phyloP scores from a whole-genome alignment of 2,888 invertebrate species.

The Drosophila nigritarsus region DNA sequence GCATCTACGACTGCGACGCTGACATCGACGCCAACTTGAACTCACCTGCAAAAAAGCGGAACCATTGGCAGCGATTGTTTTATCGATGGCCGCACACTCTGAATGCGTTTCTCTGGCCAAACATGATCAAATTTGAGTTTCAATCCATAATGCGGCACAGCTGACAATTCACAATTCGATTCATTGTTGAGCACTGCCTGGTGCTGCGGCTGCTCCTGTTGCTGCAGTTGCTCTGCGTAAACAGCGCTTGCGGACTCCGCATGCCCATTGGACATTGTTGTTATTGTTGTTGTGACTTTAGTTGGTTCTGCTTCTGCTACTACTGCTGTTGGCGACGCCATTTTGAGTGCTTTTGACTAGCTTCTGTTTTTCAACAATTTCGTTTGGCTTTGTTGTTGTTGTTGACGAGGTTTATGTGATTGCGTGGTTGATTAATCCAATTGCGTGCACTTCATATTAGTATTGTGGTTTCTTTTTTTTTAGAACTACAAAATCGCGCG shows the following conservation, averaged over 20 bases:
- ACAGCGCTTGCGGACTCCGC: constrained; percentile 82
- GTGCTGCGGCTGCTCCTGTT: constrained; percentile 36
- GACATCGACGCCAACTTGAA: constrained; percentile 5
- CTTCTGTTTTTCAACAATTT: constrained; percentile 27
- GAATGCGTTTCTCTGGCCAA: constrained; percentile 90
- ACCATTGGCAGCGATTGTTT: constrained; percentile 90
- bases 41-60: constrained; percentile 90
- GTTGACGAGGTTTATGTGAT: background rate
- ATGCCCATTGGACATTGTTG: constrained; percentile 45
- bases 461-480: constrained; percentile 28
- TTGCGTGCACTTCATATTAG: constrained; percentile 59
- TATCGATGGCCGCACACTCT: constrained; percentile 88
- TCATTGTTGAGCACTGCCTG: constrained; percentile 21
- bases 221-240: constrained; percentile 71
- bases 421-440: constrained; percentile 39
- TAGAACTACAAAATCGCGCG: constrained; percentile 34
- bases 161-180: constrained; percentile 77
- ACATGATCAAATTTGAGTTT: constrained; percentile 91
- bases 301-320: constrained; percentile 12
- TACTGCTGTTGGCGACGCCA: constrained; percentile 30
- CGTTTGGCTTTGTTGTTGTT: constrained; percentile 6
- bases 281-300: constrained; percentile 25
- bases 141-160: constrained; percentile 89
- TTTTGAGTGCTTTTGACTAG: constrained; percentile 44
- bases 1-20: constrained; percentile 24